Evolutionary conservation across 2,888 invertebrate species (phyloP), one percentile per base, ranked within the genome.

Genomic region (Tinea semifulvella): DNA sequence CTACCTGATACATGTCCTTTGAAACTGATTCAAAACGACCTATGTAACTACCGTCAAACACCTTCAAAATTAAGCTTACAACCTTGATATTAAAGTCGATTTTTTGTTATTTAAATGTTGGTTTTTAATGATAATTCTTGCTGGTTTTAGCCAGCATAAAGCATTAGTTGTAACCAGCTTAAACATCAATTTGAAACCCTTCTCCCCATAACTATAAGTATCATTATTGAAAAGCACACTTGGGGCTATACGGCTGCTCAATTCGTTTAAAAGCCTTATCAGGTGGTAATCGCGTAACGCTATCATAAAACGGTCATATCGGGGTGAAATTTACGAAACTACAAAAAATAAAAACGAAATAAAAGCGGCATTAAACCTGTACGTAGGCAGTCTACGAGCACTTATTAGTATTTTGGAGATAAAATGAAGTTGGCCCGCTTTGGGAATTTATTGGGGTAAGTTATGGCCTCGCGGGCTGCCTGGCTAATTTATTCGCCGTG

Each of bases 401-500:
- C 74, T 79, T 80, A 77, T 80, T 79, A 76, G 75, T 77, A 75
- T 77, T n/a, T 76, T 75, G 70, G 72, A 79, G 75, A 76, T 79
- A 77, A 79, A 77, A 76, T 80, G 75, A 77, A 76, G 76, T 80
- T 77, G 67, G 72, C 73, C 72, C 76, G 76, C 75, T 77, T 76
- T 73, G 66, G 79, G 75, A 76, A 79, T 77, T 80, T 77, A 79
- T 79, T 72, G 76, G 76, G 75, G 80, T 79, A 79, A 80, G 80
- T 80, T 75, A 80, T 79, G 76, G 76, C 67, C 68, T 73, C 74
- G 74, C 74, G 69, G 75, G 68, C 72, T 70, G 65, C 68, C 72
- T 70, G 70, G 72, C 77, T 77, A 80, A 80, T 79, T 80, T 80
- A 80, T 80, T 76, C 80, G 74, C 76, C 79, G 77, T 79, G 76